Conservation (phyloP, 2,113 vertebrate genomes). For the Gymnocephalus cernua region DNA sequence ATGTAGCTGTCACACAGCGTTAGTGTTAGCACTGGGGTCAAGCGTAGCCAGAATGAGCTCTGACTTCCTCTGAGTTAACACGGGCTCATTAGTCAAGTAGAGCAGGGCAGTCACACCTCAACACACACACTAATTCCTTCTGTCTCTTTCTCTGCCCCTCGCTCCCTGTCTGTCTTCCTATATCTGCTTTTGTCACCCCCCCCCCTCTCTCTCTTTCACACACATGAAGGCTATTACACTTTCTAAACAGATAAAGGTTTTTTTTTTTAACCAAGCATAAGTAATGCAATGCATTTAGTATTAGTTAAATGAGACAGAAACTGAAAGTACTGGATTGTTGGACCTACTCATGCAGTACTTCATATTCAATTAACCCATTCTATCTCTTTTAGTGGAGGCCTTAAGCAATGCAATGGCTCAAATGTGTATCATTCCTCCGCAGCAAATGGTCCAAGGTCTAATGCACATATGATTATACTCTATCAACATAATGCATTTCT, state of each 20-base stretch:
- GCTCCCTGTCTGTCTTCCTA: conserved; percentile 40
- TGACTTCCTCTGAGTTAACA: conserved; percentile 78
- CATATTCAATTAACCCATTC: conserved; percentile 50
- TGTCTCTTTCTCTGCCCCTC: conserved; percentile 49
- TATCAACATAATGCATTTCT: neutral
- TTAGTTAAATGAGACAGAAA: conserved; percentile 58
- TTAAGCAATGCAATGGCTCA: neutral
- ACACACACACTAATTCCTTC: conserved; percentile 74
- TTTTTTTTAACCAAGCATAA: conserved; percentile 53
- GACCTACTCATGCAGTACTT: conserved; percentile 29
- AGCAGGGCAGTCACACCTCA: conserved; percentile 80
- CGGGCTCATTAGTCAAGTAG: conserved; percentile 79
- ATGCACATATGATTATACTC: neutral
- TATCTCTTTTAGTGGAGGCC: conserved; percentile 10
- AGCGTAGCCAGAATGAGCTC: conserved; percentile 72
- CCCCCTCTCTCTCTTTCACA: neutral
- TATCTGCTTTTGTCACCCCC: conserved; percentile 25
- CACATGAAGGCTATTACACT: conserved; percentile 3
- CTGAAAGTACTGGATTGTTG: conserved; percentile 35
- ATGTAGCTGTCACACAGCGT: conserved; percentile 76
- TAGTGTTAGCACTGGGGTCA: conserved; percentile 78
- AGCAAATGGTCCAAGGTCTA: neutral
- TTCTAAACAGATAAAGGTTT: conserved; percentile 40
- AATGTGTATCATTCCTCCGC: conserved; percentile 3
- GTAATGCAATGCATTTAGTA: conserved; percentile 35